Conservation (phyloP, 1,140 invertebrate genomes). For the Stenopsyche tienmushanensis region DNA sequence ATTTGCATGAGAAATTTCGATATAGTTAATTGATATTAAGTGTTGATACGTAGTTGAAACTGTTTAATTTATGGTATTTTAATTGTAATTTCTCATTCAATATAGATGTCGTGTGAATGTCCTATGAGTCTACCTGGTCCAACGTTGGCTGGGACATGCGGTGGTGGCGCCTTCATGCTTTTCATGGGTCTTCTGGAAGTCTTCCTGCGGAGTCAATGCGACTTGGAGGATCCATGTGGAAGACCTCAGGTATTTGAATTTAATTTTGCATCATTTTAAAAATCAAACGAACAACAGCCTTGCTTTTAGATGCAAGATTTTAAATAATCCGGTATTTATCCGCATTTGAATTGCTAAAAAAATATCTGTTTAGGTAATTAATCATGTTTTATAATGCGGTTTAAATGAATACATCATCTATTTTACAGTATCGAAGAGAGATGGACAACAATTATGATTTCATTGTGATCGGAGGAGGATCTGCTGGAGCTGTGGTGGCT, state of each 20-base stretch:
- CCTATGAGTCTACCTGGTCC: slow-evolving; percentile 74
- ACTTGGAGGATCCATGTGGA: slow-evolving; percentile 80
- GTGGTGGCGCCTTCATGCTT: slow-evolving; percentile 78
- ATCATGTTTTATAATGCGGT: too few species aligned
- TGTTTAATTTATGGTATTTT: too few species aligned
- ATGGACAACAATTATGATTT: slow-evolving; percentile 77
- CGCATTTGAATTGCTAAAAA: too few species aligned
- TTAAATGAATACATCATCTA: not conserved
- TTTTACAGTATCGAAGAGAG: slow-evolving; percentile 56
- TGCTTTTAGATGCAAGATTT: too few species aligned
- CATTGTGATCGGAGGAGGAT: slow-evolving; percentile 85
- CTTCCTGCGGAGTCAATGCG: slow-evolving; percentile 78
- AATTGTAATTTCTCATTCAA: too few species aligned
- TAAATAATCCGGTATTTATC: too few species aligned
- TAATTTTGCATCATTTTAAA: too few species aligned
- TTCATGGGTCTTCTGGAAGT: slow-evolving; percentile 85
- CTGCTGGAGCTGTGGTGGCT: slow-evolving; percentile 80
- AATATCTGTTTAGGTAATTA: not conserved
- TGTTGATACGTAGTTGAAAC: too few species aligned
- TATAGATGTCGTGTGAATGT: slow-evolving; percentile 64
- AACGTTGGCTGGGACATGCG: slow-evolving; percentile 76
- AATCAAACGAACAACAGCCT: too few species aligned
- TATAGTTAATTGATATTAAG: too few species aligned
- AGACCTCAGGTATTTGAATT: slow-evolving; percentile 56
- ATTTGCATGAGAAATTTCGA: too few species aligned